A percentile compares a stretch with the other conserved stretches of the same genome.
Conservation (phyloP, 1,140 invertebrate species). For the Nasonia vitripennis region DNA sequence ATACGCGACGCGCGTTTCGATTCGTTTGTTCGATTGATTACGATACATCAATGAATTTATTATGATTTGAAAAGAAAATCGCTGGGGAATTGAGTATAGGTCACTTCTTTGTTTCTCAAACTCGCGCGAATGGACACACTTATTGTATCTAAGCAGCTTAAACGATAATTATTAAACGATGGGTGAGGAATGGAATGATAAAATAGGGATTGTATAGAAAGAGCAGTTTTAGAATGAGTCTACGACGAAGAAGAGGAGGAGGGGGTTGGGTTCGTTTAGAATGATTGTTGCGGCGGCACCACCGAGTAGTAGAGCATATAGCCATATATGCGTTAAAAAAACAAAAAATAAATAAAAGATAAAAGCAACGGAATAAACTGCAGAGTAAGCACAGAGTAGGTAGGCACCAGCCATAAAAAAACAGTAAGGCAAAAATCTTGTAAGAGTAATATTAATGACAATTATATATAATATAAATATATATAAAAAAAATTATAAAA, state of each 20-base stretch:
- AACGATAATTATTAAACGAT: conserved; percentile 65
- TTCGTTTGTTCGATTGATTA: conserved; percentile 67
- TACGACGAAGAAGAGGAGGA: conserved; percentile 20
- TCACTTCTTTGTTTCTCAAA: conserved; percentile 23
- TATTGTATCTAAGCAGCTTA: conserved; percentile 69
- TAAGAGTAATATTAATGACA: conserved; percentile 71
- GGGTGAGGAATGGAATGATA: conserved; percentile 58
- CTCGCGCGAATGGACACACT: conserved; percentile 56
- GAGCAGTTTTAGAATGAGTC: conserved; percentile 53
- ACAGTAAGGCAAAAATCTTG: conserved; percentile 64
- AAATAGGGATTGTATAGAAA: conserved; percentile 64
- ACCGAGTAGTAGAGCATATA: conserved; percentile 37
- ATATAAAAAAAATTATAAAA: conserved; percentile 57
- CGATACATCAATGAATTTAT: conserved; percentile 59
- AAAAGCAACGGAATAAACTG: conserved; percentile 57
- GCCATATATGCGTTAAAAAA: conserved; percentile 52
- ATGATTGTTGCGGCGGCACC: conserved; percentile 12
- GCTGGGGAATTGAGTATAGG: conserved; percentile 47
- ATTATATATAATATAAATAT: conserved; percentile 60
- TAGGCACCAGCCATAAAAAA: conserved; percentile 65
- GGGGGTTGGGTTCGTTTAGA: conserved; percentile 5
- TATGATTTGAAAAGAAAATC: conserved; percentile 41
- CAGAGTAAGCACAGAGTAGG: conserved; percentile 66
- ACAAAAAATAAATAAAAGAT: conserved; percentile 37
- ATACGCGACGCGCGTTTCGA: conserved; percentile 63